These are phyloP conservation scores for Anthoscopus minutus DNA, from an alignment of 2,113 vertebrate genomes.

Conservation along the genomic window DNA sequence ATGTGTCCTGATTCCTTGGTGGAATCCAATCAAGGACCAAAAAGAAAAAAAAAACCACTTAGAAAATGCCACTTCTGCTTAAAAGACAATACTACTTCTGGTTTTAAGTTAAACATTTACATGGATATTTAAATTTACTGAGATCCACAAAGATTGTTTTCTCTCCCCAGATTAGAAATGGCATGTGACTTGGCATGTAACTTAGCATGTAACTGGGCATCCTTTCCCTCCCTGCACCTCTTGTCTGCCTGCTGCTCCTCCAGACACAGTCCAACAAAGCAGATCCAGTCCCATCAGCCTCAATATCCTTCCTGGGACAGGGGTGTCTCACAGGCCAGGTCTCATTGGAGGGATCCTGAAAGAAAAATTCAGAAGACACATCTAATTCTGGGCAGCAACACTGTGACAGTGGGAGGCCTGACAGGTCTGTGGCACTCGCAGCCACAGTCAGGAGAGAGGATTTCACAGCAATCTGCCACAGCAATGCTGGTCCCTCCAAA, in stretches of 20 bases:
- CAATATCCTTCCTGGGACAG: neutral
- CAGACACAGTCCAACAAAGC: neutral
- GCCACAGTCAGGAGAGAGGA: neutral
- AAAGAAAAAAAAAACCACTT: neutral
- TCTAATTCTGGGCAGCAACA: neutral
- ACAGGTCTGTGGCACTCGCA: neutral
- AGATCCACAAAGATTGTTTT: neutral
- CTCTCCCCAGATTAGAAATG: neutral
- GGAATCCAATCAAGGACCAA: neutral
- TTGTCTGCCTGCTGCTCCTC: neutral
- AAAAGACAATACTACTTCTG: neutral
- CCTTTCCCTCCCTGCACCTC: neutral
- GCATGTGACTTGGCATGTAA: too few relatives aligned
- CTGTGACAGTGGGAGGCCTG: neutral
- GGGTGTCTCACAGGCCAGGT: neutral
- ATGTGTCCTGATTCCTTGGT: neutral
- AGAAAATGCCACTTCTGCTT: neutral
- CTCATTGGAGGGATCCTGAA: neutral
- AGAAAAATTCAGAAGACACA: neutral
- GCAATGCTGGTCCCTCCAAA: neutral
- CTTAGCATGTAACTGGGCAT: too few relatives aligned
- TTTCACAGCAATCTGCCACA: neutral
- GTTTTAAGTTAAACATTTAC: neutral
- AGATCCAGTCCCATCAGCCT: neutral
- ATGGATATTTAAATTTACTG: neutral